Conservation (phyloP, 2,888 invertebrate species). For the Stenodera caucasica region DNA sequence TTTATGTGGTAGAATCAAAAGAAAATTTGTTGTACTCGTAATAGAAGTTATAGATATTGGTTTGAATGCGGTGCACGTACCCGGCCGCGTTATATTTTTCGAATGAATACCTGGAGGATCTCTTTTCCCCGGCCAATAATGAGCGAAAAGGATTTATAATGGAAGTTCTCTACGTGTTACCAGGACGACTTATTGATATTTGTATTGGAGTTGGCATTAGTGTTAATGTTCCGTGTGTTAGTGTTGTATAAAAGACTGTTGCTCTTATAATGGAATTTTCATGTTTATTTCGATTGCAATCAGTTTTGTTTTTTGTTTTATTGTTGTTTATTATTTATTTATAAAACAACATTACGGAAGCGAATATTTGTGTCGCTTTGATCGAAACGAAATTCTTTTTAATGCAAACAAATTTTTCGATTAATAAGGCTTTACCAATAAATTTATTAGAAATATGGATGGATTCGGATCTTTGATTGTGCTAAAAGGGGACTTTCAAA, state of each 20-base stretch:
- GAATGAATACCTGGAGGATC: constrained; percentile 3
- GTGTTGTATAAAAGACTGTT: constrained; percentile 28
- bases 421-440: no score
- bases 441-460: no score
- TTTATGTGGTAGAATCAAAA: background rate
- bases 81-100: background rate
- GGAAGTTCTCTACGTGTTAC: constrained; percentile 33
- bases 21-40: background rate
- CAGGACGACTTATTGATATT: constrained; percentile 44
- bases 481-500: no score
- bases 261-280: constrained; percentile 48
- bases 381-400: background rate
- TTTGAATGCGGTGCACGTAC: background rate
- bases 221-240: background rate
- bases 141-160: constrained; percentile 38
- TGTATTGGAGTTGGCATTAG: constrained; percentile 31
- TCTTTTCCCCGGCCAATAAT: constrained; percentile 28
- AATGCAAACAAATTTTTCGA: no score
- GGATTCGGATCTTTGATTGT: no score
- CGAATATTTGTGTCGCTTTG: background rate
- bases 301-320: constrained; percentile 28
- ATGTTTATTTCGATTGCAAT: constrained; percentile 37
- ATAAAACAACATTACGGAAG: background rate
- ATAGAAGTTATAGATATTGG: no score
- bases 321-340: constrained; percentile 16